Conservation (phyloP, 2,113 vertebrate genomes). For the Heterocephalus glaber region DNA sequence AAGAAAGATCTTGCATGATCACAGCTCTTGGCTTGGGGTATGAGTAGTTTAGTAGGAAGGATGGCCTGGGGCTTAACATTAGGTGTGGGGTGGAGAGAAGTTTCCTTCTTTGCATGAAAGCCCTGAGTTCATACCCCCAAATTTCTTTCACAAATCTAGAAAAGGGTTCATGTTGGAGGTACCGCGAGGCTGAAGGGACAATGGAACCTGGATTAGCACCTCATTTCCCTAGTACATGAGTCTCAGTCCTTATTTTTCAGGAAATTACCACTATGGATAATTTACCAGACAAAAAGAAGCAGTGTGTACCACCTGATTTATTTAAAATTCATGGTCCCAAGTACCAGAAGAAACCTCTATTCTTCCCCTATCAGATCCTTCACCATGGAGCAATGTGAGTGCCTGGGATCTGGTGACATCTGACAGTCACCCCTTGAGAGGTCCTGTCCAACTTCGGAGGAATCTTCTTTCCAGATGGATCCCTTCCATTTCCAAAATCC, state of each 20-base stretch:
- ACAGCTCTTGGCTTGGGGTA: neutral
- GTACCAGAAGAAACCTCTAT: neutral
- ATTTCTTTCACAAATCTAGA: neutral
- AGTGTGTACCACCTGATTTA: neutral
- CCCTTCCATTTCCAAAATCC: neutral
- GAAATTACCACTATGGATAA: neutral
- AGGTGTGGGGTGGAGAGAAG: neutral
- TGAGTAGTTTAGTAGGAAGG: neutral
- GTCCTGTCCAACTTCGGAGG: neutral
- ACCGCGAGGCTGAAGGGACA: neutral
- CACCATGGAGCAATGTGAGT: neutral
- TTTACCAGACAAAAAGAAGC: neutral
- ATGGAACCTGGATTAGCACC: neutral
- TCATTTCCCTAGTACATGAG: neutral
- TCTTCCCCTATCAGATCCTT: neutral
- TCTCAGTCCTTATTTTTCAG: neutral
- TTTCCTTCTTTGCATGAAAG: neutral
- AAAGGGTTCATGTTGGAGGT: neutral
- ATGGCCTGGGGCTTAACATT: neutral
- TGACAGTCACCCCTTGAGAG: too few species aligned
- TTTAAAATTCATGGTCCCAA: neutral
- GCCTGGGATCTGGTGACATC: neutral
- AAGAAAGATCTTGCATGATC: neutral
- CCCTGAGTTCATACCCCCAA: neutral
- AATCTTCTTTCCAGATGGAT: neutral